These are phyloP conservation scores for Notodonta dromedarius DNA, from an alignment of 2,888 invertebrate species.

Conservation along the genomic window DNA sequence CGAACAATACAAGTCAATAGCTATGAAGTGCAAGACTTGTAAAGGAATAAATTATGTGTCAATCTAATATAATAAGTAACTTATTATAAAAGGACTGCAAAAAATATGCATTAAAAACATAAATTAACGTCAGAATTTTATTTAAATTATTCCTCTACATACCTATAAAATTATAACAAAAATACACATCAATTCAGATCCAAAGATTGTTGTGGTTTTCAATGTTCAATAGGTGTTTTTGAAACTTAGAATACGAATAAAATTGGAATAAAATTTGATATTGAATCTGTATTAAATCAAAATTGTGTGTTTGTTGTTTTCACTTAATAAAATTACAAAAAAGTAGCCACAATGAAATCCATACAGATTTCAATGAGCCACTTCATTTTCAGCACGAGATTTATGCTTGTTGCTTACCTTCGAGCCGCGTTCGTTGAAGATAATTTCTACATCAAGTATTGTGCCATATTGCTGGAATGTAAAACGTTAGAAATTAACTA, in stretches of 20 bases:
- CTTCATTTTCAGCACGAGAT: constrained; percentile 41
- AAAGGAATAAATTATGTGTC: constrained; percentile 27
- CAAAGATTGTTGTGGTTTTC: background rate
- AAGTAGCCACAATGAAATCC: constrained; percentile 67
- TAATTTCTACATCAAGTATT: constrained; percentile 99
- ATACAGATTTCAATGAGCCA: constrained; percentile 67
- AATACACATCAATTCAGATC: background rate
- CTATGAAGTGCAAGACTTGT: constrained; percentile 47
- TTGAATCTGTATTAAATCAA: background rate
- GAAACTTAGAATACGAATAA: background rate
- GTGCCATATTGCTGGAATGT: constrained; percentile 97
- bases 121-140: background rate
- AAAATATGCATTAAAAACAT: background rate
- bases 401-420: constrained; percentile 91
- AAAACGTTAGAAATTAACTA: constrained; percentile 63
- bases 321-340: constrained; percentile 12
- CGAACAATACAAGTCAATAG: constrained; percentile 47
- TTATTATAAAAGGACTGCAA: constrained; percentile 28
- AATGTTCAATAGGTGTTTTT: background rate
- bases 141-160: constrained; percentile 1
- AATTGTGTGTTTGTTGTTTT: constrained; percentile 26
- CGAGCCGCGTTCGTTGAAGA: constrained; percentile 99
- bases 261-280: background rate
- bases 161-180: background rate
- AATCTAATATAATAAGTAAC: too few species aligned